Conservation (phyloP, 2,113 vertebrate species). For the Bubo bubo region DNA sequence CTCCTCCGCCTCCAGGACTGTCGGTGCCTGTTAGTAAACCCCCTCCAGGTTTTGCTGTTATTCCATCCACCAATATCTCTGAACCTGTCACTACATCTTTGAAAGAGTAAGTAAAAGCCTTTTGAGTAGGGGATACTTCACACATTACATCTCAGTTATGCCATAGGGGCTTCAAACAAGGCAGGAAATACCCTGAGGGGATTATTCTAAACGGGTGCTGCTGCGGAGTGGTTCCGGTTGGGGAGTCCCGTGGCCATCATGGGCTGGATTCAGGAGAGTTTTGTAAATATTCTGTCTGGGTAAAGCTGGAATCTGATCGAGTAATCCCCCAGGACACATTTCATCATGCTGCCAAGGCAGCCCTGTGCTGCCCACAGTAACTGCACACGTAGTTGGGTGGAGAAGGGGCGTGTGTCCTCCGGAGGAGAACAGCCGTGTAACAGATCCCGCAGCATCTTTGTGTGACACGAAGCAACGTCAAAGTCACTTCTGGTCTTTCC, state of each 20-base stretch:
- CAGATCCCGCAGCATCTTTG: neutral
- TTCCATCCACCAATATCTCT: constrained; percentile 81
- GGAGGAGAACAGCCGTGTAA: neutral
- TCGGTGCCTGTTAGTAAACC: constrained; percentile 84
- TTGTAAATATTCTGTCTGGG: neutral
- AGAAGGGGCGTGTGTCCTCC: neutral
- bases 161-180: neutral
- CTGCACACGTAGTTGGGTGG: neutral
- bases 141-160: fast-evolving
- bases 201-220: fast-evolving
- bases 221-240: fast-evolving
- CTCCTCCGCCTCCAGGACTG: constrained; percentile 85
- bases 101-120: constrained; percentile 79
- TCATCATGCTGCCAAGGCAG: neutral
- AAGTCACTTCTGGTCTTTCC: neutral
- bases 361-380: neutral
- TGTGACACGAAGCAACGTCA: neutral
- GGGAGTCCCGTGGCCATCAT: fast-evolving
- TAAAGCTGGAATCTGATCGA: neutral
- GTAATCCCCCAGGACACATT: neutral
- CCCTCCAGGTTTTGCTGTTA: constrained; percentile 90
- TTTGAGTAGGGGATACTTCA: neutral
- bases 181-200: fast-evolving
- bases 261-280: neutral
- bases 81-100: constrained; percentile 72